Conservation (phyloP, 2,797 vertebrate genomes). For the Pygocentrus nattereri region DNA sequence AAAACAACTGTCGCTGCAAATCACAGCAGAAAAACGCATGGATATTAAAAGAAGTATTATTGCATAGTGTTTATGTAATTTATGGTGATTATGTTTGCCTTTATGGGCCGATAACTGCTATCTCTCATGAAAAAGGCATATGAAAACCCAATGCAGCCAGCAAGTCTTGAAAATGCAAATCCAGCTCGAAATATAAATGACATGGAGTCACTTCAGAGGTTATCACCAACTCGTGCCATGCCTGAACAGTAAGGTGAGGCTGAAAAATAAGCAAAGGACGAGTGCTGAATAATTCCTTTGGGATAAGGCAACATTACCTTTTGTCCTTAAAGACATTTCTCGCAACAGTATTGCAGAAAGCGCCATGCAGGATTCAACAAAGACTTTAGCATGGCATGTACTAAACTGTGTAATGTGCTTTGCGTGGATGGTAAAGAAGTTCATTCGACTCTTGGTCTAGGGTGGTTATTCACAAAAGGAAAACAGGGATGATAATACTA, state of each 20-base stretch:
- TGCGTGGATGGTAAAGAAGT: conserved; percentile 9
- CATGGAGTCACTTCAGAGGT: conserved; percentile 63
- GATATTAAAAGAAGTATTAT: conserved; percentile 62
- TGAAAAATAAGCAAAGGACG: conserved; percentile 62
- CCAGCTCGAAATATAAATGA: conserved; percentile 60
- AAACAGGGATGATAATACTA: conserved; percentile 7
- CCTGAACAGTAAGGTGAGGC: conserved; percentile 67
- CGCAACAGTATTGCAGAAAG: conserved; percentile 16
- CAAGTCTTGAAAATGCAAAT: conserved; percentile 69
- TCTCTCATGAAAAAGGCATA: conserved; percentile 62
- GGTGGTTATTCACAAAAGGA: conserved; percentile 14
- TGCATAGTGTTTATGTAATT: conserved; percentile 70
- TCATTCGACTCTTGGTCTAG: conserved; percentile 25
- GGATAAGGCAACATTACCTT: conserved; percentile 42
- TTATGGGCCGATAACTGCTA: conserved; percentile 65
- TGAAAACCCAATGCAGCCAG: conserved; percentile 43
- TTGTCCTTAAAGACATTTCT: conserved; percentile 20
- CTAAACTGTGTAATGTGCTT: conserved; percentile 30
- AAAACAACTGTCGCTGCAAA: conserved; percentile 34
- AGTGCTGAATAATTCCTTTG: conserved; percentile 54
- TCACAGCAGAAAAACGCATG: conserved; percentile 16
- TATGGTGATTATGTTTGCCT: conserved; percentile 69
- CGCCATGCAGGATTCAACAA: conserved; percentile 30
- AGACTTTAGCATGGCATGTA: conserved; percentile 21
- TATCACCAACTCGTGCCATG: conserved; percentile 69